These are phyloP conservation scores for Scaptodrosophila lebanonensis DNA, from an alignment of 1,140 invertebrate genomes.

Conservation along the genomic window DNA sequence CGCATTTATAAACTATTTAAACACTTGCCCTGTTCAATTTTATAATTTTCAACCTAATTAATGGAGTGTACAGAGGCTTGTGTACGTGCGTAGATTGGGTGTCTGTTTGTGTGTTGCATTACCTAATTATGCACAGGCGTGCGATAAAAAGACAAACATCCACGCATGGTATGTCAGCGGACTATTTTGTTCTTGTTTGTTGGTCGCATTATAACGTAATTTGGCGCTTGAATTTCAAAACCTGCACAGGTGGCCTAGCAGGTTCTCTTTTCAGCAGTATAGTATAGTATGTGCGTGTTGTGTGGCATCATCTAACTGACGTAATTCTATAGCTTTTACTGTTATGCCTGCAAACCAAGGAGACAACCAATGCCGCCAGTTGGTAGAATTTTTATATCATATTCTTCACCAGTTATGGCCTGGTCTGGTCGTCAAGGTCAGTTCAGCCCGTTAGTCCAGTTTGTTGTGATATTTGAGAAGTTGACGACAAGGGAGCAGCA, in stretches of 20 bases:
- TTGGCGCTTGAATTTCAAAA: conserved; percentile 43
- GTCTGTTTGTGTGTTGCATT: conserved; percentile 27
- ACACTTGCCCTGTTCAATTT: too few relatives aligned
- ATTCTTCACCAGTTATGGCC: conserved; percentile 9
- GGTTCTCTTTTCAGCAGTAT: conserved; percentile 33
- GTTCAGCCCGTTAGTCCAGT: not conserved
- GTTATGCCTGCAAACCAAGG: conserved; percentile 21
- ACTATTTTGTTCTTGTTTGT: too few relatives aligned
- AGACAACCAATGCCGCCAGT: too few relatives aligned
- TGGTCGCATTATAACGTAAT: conserved; percentile 14
- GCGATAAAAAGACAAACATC: not conserved
- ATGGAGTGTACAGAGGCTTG: not conserved
- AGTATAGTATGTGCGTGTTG: too few relatives aligned
- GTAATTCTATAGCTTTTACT: conserved; percentile 59
- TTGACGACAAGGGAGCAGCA: too few relatives aligned
- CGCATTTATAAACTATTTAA: too few relatives aligned
- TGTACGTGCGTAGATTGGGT: conserved; percentile 18
- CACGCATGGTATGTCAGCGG: too few relatives aligned
- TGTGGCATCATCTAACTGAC: conserved; percentile 32
- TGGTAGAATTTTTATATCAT: not conserved
- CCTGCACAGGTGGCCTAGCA: conserved; percentile 45
- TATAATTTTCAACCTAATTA: not conserved
- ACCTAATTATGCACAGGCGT: conserved; percentile 45
- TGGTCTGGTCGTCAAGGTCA: conserved; percentile 11
- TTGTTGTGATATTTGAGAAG: too few relatives aligned